Evolutionary conservation across 1,140 invertebrate genomes (phyloP).

Genomic region (Choristoneura fumiferana): DNA sequence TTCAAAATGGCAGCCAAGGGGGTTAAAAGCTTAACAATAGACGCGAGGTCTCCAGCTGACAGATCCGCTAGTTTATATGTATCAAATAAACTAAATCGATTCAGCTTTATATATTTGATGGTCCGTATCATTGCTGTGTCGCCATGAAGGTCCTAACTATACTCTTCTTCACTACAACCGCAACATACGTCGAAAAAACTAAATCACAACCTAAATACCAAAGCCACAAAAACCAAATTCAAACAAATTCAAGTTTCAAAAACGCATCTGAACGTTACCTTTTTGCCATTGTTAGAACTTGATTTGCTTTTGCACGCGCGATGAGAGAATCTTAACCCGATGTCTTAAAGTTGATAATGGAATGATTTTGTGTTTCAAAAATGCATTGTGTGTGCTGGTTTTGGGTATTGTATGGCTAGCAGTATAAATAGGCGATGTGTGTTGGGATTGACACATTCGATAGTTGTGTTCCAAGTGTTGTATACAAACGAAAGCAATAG

Average conservation of each 20-base stretch:
- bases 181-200: not conserved
- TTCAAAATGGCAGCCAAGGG: too few species aligned
- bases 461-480: not conserved
- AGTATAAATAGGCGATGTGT: constrained; percentile 7
- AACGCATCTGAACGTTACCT: not conserved
- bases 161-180: not conserved
- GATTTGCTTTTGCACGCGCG: too few species aligned
- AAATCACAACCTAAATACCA: not conserved
- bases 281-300: not conserved
- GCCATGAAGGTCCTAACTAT: not conserved
- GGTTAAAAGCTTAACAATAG: too few species aligned
- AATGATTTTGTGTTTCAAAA: too few species aligned
- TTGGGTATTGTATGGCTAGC: not conserved
- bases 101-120: not conserved
- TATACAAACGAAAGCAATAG: not conserved
- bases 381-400: not conserved
- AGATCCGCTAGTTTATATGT: too few species aligned
- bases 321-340: not conserved
- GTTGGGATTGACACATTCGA: constrained; percentile 13
- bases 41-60: too few species aligned
- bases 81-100: too few species aligned
- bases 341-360: not conserved
- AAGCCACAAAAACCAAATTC: not conserved
- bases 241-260: not conserved
- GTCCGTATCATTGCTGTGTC: not conserved